Evolutionary conservation across 1,140 invertebrate species (phyloP), one percentile per base, ranked within the genome.

Genomic region (Chelonus insularis): DNA sequence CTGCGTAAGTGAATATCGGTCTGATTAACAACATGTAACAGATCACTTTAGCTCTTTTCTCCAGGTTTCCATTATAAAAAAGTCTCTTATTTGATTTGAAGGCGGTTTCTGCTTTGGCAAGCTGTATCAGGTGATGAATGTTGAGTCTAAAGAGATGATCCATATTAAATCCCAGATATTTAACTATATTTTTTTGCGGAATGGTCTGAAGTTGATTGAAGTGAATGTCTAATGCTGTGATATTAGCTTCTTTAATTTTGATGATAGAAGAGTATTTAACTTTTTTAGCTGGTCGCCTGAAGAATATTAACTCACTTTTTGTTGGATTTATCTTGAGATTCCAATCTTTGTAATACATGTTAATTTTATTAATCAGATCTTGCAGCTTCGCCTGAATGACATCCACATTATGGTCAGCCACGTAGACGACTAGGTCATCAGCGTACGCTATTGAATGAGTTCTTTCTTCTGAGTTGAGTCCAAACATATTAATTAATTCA

Each of bases 1-100:
- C 36, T 16, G 41, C 55, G 20, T 63, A 63, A 16, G 64, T 67
- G 16, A 68, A 12, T 0, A 69, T 60, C 0, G 67, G 70, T 12
- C 67, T 21, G 2, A 72, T 59, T 14, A 70, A 39, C 4, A 45
- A 14, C 18, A 34, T 23, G 18, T 64, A 64, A 20, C 62, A 64
- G 1, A 64, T 64, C 1, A 64, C 29, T 50, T 60, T 64, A 1
- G 57, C 57, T 50, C 37, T 60, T 16, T 11, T 18, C 4, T 48
- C 12, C 3, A 60, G 11, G 4, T 59, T 34, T 55, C 48, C 50
- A 11, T 63, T 45, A 25, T 59, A 58, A 14, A 66, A 60, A 0
- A 66, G 6, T 6, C 12, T 43, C 14, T 41, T 36, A 23, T 56
- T 50, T 18, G 32, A 29, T 52, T 47, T 12, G 1, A 47, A 47